phyloP scores from a whole-genome alignment of 2,113 vertebrate species.

The Myocastor coypus region DNA sequence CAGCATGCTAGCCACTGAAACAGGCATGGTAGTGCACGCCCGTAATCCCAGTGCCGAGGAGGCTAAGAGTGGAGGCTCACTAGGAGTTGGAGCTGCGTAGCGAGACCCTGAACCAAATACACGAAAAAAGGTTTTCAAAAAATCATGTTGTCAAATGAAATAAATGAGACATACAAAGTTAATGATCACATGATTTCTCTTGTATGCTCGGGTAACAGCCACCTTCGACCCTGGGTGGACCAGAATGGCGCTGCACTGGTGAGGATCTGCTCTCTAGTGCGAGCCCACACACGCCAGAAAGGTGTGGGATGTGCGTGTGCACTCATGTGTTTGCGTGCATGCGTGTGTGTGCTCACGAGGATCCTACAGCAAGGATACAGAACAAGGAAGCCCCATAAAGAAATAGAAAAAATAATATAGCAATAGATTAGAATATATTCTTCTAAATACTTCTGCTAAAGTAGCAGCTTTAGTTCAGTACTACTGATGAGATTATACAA shows the following conservation, averaged over 20 bases:
- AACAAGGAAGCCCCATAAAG: not conserved
- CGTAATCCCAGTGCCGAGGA: no score
- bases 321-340: not conserved
- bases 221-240: not conserved
- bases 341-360: not conserved
- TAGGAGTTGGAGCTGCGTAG: no score
- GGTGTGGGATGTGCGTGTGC: not conserved
- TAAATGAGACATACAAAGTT: not conserved
- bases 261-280: not conserved
- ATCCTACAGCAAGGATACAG: not conserved
- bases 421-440: not conserved
- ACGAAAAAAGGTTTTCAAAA: no score
- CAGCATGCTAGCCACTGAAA: no score
- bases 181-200: not conserved
- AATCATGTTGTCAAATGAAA: not conserved
- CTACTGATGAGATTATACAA: not conserved
- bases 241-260: not conserved
- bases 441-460: conserved; percentile 7
- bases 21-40: no score
- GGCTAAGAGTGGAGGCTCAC: no score
- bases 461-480: not conserved
- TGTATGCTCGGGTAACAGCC: conserved; percentile 10
- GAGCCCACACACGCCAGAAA: not conserved
- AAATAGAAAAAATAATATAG: not conserved
- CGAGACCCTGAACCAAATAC: no score